These are phyloP conservation scores for Macrotus californicus DNA, from an alignment of 2,113 vertebrate species.

Conservation along the genomic window DNA sequence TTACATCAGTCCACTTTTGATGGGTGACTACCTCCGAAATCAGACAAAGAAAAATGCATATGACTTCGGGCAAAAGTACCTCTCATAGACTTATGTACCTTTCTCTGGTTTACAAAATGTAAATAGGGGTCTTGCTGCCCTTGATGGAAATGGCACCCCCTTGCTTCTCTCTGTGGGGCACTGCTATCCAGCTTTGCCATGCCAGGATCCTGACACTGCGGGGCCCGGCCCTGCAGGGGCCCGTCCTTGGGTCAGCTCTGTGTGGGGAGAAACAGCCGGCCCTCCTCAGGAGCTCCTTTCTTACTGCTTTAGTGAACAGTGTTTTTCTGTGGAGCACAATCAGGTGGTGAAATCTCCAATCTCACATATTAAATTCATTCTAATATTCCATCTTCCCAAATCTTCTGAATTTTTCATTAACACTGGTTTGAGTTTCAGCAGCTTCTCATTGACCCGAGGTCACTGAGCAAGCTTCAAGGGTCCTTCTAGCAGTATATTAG, in stretches of 20 bases:
- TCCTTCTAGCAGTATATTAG: background rate
- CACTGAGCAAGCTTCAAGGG: background rate
- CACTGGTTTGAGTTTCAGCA: background rate
- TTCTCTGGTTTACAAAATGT: background rate
- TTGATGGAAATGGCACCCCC: background rate
- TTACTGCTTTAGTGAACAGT: background rate
- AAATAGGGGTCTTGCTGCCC: background rate
- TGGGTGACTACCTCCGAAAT: background rate
- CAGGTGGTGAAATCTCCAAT: background rate
- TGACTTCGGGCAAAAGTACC: background rate
- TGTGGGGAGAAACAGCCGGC: background rate
- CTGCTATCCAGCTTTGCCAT: background rate
- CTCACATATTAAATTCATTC: background rate
- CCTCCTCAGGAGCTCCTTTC: background rate
- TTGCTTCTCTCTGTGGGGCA: background rate
- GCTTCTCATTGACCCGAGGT: background rate
- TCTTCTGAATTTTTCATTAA: background rate
- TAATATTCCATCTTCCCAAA: background rate
- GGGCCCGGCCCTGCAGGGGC: accelerated
- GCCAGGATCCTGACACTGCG: too few relatives aligned
- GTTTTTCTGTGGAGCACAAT: background rate
- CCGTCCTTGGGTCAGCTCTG: background rate
- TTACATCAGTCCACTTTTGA: background rate
- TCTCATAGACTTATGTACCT: background rate
- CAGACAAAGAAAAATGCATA: background rate